Evolutionary conservation across 1,140 invertebrate genomes (phyloP).

Genomic region (Drosophila ercepeae): DNA sequence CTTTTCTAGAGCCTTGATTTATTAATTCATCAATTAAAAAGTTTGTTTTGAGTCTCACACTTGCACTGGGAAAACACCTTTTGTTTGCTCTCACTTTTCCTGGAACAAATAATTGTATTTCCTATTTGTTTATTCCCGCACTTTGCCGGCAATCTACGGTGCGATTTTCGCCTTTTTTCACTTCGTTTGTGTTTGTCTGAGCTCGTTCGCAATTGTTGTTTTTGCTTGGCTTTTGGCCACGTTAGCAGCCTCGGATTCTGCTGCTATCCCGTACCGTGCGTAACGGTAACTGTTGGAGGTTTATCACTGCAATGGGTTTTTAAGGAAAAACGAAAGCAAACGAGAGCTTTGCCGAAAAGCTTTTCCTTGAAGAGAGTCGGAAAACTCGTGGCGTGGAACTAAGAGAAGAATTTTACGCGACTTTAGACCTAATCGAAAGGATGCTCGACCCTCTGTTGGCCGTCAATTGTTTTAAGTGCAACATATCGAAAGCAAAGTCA

Average conservation of each 20-base stretch:
- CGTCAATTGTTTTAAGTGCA: conserved; percentile 73
- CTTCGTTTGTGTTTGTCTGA: conserved; percentile 30
- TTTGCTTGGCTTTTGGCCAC: conserved; percentile 10
- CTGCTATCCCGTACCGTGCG: conserved; percentile 65
- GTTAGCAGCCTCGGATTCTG: conserved; percentile 24
- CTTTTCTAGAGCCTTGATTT: conserved; percentile 13
- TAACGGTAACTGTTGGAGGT: conserved; percentile 66
- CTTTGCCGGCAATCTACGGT: conserved; percentile 53
- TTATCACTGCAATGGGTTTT: conserved; percentile 61
- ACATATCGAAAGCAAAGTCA: conserved; percentile 53
- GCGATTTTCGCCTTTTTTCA: conserved; percentile 11
- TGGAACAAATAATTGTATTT: conserved; percentile 24
- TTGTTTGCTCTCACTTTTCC: conserved; percentile 9
- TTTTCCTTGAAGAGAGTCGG: conserved; percentile 33
- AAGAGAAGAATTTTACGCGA: conserved; percentile 25
- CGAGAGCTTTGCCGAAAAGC: conserved; percentile 42
- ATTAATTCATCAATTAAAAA: conserved; percentile 36
- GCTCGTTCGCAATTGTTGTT: conserved; percentile 11
- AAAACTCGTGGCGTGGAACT: conserved; percentile 8
- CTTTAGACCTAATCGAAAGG: conserved; percentile 35
- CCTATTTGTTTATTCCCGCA: conserved; percentile 34
- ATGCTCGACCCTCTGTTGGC: conserved; percentile 35
- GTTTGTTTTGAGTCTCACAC: conserved; percentile 23
- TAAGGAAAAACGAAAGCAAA: conserved; percentile 40
- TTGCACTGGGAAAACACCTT: conserved; percentile 25